These are phyloP conservation scores for Phoxinus dragarum DNA, from an alignment of 2,797 vertebrate genomes.

Conservation along the genomic window DNA sequence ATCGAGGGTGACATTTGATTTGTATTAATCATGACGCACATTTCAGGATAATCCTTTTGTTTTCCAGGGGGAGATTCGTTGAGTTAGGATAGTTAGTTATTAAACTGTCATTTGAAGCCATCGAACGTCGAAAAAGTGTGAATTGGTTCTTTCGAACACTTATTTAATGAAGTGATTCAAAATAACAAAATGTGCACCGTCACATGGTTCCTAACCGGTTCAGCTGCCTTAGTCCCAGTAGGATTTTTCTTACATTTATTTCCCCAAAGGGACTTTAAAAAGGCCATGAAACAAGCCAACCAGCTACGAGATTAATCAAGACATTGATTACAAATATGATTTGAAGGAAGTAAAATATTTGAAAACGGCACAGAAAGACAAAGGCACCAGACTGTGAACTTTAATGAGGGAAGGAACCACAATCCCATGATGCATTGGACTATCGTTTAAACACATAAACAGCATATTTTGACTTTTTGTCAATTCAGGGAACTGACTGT, in stretches of 20 bases:
- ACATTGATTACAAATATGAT: not conserved
- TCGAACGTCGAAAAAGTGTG: not conserved
- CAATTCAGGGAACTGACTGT: not conserved
- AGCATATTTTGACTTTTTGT: not conserved
- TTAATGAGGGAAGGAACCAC: not conserved
- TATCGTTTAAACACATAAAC: not conserved
- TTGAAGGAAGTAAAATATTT: not conserved
- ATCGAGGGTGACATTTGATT: not conserved
- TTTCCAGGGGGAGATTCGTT: not conserved
- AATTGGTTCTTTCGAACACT: not conserved
- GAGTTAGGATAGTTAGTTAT: not conserved
- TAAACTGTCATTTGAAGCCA: not conserved
- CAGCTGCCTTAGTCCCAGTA: not conserved
- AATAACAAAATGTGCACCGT: not conserved
- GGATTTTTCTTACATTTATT: no score
- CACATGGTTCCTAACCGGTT: not conserved
- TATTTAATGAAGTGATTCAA: not conserved
- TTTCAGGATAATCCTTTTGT: constrained; percentile 4
- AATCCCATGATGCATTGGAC: not conserved
- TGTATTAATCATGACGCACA: not conserved
- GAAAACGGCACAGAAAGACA: not conserved
- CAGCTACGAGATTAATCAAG: not conserved
- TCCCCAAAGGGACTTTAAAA: not conserved
- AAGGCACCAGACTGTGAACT: not conserved
- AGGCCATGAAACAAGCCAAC: not conserved